Base-by-base conservation (phyloP, 2,113 vertebrate species). In the Lasiurus borealis region DNA sequence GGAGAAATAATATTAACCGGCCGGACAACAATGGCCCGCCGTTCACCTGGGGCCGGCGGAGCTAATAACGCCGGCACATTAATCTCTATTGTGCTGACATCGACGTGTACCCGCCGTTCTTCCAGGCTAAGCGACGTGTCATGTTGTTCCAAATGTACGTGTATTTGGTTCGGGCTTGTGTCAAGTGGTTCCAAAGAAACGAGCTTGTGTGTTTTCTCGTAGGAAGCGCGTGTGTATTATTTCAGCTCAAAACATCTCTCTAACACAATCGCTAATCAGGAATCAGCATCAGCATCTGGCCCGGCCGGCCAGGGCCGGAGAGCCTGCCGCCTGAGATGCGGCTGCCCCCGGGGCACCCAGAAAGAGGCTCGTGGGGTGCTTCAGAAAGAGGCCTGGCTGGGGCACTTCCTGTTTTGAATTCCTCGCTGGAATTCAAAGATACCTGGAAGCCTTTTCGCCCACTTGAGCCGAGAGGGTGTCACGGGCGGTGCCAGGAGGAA, bases 191-290 rank as follows among this genome's bases (percentile, higher is more conserved):
- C 97, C 97, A 97, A 95, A 85, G 96, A 96, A 95, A 27, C 1
- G 36, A 88, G 36, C 8, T 12, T 78, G 93, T 92, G 4, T 96
- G 62, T 97, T 96, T 97, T 97, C 96, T 95, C 96, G 77, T 68
- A 82, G 97, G 97, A 96, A 96, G 82, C 86, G 34, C 94, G 97
- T 98, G 98, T 98, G 96, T 98, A 98, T 98, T 98, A 98, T 98
- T 98, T 95, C 97, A 98, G 97, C 96, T 97, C 95, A 97, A 97
- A 98, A 96, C 95, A 66, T 96, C 97, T 97, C 95, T 96, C 11
- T 29, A 64, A 95, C 97, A 96, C 97, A 97, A 97, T 98, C 93
- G 93, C 94, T 98, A 98, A 98, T 98, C 98, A 96, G 90, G 89
- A 91, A 0, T 62, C 91, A 91, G 95, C 92, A 98, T 98, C 98